Percentiles rank a stretch among this genome's conserved stretches.
Conservation (phyloP, 1,140 invertebrate genomes). For the Drosophila subobscura region DNA sequence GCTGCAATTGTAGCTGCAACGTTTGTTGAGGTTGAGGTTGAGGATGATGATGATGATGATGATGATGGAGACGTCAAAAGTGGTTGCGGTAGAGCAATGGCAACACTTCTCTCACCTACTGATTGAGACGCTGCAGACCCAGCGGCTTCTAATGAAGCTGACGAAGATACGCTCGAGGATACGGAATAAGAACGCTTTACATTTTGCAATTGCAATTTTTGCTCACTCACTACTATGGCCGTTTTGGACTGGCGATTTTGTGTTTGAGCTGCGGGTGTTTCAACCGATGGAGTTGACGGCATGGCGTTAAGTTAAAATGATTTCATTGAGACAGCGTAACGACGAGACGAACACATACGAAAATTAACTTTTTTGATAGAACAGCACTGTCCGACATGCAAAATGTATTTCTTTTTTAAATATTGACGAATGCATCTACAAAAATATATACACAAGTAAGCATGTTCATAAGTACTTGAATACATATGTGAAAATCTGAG, state of each 20-base stretch:
- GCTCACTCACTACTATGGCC: slow-evolving; percentile 42
- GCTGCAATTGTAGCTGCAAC: slow-evolving; percentile 40
- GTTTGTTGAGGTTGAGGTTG: slow-evolving; percentile 2
- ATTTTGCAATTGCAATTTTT: slow-evolving; percentile 34
- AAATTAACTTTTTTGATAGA: background rate
- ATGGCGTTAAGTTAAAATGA: slow-evolving; percentile 32
- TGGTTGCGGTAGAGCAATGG: slow-evolving; percentile 13
- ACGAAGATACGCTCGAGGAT: slow-evolving; percentile 24
- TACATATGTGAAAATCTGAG: too few relatives aligned
- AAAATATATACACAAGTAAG: too few relatives aligned
- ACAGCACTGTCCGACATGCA: too few relatives aligned
- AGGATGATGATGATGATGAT: slow-evolving; percentile 10
- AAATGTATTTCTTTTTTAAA: too few relatives aligned
- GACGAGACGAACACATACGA: background rate
- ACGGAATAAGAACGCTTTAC: slow-evolving; percentile 38
- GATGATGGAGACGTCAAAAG: slow-evolving; percentile 22
- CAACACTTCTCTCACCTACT: slow-evolving; percentile 19
- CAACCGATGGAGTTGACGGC: slow-evolving; percentile 63
- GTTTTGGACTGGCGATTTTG: slow-evolving; percentile 7
- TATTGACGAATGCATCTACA: too few relatives aligned
- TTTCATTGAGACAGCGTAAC: background rate
- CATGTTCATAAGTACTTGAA: too few relatives aligned
- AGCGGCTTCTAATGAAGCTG: slow-evolving; percentile 14
- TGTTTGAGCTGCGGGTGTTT: slow-evolving; percentile 55
- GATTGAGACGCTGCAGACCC: slow-evolving; percentile 30